phyloP scores from a whole-genome alignment of 2,797 vertebrate species.

The Cossypha polioptera region DNA sequence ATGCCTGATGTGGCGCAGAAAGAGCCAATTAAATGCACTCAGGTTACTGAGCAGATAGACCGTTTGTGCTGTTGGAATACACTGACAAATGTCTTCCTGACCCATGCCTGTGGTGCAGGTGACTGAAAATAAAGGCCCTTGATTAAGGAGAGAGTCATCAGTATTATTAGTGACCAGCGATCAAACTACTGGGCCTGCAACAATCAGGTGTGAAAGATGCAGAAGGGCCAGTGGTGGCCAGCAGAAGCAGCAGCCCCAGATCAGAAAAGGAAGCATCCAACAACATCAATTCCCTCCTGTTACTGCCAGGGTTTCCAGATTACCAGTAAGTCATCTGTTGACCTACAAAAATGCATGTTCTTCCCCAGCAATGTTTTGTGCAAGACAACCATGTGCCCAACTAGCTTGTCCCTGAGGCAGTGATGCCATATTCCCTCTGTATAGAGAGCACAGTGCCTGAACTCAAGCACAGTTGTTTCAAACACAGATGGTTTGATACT shows the following conservation, averaged over 20 bases:
- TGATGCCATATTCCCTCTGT: accelerated
- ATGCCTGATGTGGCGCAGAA: accelerated
- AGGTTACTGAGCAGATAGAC: neutral
- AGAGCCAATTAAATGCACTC: neutral
- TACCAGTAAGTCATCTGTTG: neutral
- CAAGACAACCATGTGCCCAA: accelerated
- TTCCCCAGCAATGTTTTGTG: neutral
- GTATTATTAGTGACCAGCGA: neutral
- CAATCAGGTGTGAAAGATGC: neutral
- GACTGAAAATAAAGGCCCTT: neutral
- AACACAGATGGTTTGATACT: neutral
- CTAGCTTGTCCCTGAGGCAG: neutral
- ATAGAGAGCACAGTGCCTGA: neutral
- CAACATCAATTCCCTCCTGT: neutral
- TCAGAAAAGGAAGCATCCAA: neutral
- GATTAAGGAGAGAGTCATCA: neutral
- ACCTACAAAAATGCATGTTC: neutral
- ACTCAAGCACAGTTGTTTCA: neutral
- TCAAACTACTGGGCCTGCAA: neutral
- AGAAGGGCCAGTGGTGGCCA: neutral
- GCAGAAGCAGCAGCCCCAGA: neutral
- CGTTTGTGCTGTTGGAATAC: neutral
- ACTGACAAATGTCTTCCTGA: neutral
- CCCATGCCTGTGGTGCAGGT: neutral
- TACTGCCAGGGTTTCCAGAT: neutral